phyloP scores from a whole-genome alignment of 2,797 vertebrate genomes.

The Paratrypauchen microcephalus region DNA sequence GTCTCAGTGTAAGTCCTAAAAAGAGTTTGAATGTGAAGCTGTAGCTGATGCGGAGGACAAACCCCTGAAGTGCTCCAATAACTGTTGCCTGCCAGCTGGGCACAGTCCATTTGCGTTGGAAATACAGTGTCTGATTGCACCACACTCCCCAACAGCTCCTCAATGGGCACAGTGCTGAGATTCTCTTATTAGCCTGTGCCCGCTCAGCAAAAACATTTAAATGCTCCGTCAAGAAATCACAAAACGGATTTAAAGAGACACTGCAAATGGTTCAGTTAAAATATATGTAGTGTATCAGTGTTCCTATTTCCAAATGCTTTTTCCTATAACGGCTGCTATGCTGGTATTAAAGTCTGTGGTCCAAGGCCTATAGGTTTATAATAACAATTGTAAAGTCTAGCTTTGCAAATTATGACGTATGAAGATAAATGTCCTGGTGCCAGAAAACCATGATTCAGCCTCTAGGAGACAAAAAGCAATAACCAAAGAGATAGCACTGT shows the following conservation, averaged over 20 bases:
- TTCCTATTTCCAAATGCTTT: slow-evolving; percentile 3
- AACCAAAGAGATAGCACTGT: not conserved
- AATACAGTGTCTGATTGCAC: slow-evolving; percentile 7
- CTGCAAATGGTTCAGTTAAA: slow-evolving; percentile 1
- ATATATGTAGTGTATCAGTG: not conserved
- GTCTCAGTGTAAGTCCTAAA: not conserved
- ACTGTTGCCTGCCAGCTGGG: slow-evolving; percentile 11
- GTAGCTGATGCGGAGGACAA: not conserved
- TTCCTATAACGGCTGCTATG: not conserved
- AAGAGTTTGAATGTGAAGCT: not conserved
- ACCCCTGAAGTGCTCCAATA: not conserved
- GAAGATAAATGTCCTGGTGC: slow-evolving; percentile 6
- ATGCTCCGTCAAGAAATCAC: slow-evolving; percentile 1
- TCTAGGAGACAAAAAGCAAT: not conserved
- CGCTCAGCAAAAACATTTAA: slow-evolving; percentile 13
- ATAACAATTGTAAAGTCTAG: slow-evolving; percentile 16
- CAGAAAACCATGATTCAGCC: slow-evolving; percentile 5
- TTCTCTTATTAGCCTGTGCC: slow-evolving; percentile 10
- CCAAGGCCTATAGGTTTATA: slow-evolving; percentile 9
- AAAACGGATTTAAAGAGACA: slow-evolving; percentile 5
- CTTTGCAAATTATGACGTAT: slow-evolving; percentile 16
- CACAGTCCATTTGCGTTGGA: slow-evolving; percentile 2
- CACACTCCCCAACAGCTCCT: not conserved
- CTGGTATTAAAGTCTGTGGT: not conserved
- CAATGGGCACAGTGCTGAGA: slow-evolving; percentile 1